These are phyloP conservation scores for Polydrusus pterygomalis DNA, from an alignment of 2,888 invertebrate species.

Conservation along the genomic window DNA sequence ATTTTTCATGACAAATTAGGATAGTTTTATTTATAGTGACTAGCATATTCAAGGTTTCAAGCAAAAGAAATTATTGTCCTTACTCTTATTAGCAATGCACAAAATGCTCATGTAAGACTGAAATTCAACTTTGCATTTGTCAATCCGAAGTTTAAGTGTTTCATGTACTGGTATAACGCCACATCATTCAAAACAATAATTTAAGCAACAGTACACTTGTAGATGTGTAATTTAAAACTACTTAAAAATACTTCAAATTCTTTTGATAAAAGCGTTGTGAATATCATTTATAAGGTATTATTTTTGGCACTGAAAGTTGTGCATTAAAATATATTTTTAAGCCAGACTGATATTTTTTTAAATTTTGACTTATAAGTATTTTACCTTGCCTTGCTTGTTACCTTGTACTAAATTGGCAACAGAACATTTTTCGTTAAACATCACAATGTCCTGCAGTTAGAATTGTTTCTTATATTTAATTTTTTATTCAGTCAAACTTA, in stretches of 20 bases:
- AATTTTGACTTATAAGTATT: slow-evolving; percentile 29
- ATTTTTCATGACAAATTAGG: slow-evolving; percentile 38
- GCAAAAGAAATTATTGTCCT: not conserved
- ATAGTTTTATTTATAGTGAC: slow-evolving; percentile 38
- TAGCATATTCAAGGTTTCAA: slow-evolving; percentile 33
- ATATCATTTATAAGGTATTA: not conserved
- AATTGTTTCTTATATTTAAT: slow-evolving; percentile 1
- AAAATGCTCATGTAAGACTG: slow-evolving; percentile 17
- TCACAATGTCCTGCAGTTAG: slow-evolving; percentile 4
- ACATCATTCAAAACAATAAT: not conserved
- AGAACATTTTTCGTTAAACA: slow-evolving; percentile 11
- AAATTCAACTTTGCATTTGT: slow-evolving; percentile 7
- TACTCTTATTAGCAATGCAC: slow-evolving; percentile 1
- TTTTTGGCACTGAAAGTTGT: slow-evolving; percentile 12
- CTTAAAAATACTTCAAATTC: not conserved
- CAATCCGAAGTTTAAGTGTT: not conserved
- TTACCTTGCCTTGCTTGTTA: slow-evolving; percentile 18
- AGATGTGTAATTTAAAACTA: not conserved
- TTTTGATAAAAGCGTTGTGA: not conserved
- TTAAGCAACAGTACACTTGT: no score
- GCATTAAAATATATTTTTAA: slow-evolving; percentile 9
- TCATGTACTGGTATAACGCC: not conserved
- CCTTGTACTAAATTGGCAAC: slow-evolving; percentile 28
- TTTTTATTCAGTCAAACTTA: not conserved
- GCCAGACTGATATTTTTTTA: slow-evolving; percentile 20